Percentiles rank a stretch among this genome's conserved stretches.
Conservation (phyloP, 2,113 vertebrate genomes). For the Triplophysa tibetana region DNA sequence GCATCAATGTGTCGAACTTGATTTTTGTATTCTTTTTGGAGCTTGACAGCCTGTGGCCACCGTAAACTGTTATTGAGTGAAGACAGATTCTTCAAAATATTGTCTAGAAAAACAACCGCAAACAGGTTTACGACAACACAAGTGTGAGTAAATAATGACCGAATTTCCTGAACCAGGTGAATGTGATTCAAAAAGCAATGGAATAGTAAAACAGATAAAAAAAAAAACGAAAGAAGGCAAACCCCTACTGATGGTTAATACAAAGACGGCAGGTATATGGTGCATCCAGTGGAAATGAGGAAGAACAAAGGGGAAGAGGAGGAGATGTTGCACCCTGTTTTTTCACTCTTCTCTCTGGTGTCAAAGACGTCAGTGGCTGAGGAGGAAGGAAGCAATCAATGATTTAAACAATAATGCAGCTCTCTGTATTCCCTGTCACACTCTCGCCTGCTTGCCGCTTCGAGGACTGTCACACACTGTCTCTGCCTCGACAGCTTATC, state of each 20-base stretch:
- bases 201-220: slow-evolving; percentile 6
- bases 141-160: too few species aligned
- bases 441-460: slow-evolving; percentile 64
- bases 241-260: slow-evolving; percentile 35
- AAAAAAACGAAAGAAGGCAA: slow-evolving; percentile 25
- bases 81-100: too few species aligned
- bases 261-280: slow-evolving; percentile 47
- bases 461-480: slow-evolving; percentile 68
- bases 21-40: too few species aligned
- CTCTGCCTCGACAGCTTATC: slow-evolving; percentile 66
- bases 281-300: slow-evolving; percentile 57
- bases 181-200: neutral
- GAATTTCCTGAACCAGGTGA: neutral
- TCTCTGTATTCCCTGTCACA: slow-evolving; percentile 81
- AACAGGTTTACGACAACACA: too few species aligned
- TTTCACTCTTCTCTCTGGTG: slow-evolving; percentile 57
- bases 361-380: slow-evolving; percentile 54
- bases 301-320: slow-evolving; percentile 54
- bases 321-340: slow-evolving; percentile 45
- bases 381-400: slow-evolving; percentile 72
- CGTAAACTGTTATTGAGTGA: too few species aligned
- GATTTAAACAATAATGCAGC: slow-evolving; percentile 81
- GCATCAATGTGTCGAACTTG: too few species aligned
- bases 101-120: too few species aligned
- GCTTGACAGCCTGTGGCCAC: too few species aligned